A percentile compares a stretch with the other conserved stretches of the same genome.
These are phyloP conservation scores for Hyles lineata DNA, from an alignment of 2,888 invertebrate genomes.

Conservation along the genomic window DNA sequence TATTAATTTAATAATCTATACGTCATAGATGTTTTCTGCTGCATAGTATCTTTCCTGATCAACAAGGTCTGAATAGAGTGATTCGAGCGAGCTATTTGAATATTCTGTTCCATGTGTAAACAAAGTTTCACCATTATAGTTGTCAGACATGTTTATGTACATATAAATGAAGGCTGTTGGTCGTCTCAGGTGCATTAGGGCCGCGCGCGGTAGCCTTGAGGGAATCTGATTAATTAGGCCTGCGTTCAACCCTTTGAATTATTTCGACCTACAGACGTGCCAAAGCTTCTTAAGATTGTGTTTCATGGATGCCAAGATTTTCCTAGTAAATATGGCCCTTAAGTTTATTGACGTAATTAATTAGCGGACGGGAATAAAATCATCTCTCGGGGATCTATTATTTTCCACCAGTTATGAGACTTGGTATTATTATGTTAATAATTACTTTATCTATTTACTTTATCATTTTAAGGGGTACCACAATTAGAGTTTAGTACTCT, in stretches of 20 bases:
- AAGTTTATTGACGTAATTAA: conserved; percentile 62
- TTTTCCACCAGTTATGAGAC: not conserved
- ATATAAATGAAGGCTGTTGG: conserved; percentile 32
- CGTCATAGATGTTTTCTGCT: too few species aligned
- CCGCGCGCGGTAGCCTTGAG: conserved; percentile 48
- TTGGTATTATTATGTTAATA: not conserved
- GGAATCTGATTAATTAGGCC: conserved; percentile 72
- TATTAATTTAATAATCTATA: too few species aligned
- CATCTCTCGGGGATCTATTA: conserved; percentile 16
- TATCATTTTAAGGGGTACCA: not conserved
- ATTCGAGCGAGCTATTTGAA: not conserved
- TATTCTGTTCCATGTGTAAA: not conserved
- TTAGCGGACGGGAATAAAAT: conserved; percentile 43
- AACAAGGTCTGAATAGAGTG: too few species aligned
- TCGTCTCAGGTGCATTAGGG: conserved; percentile 62
- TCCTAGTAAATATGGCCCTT: conserved; percentile 52
- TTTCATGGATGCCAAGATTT: conserved; percentile 50
- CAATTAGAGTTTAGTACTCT: not conserved
- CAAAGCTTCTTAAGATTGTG: conserved; percentile 67
- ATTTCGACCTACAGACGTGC: conserved; percentile 60
- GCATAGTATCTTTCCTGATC: too few species aligned
- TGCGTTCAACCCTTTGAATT: conserved; percentile 67
- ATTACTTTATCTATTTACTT: not conserved
- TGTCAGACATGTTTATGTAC: conserved; percentile 5
- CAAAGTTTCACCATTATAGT: not conserved